These are phyloP conservation scores for Epizoanthus rinbou DNA, from an alignment of 92 coral and sea anemone species.

Conservation along the genomic window DNA sequence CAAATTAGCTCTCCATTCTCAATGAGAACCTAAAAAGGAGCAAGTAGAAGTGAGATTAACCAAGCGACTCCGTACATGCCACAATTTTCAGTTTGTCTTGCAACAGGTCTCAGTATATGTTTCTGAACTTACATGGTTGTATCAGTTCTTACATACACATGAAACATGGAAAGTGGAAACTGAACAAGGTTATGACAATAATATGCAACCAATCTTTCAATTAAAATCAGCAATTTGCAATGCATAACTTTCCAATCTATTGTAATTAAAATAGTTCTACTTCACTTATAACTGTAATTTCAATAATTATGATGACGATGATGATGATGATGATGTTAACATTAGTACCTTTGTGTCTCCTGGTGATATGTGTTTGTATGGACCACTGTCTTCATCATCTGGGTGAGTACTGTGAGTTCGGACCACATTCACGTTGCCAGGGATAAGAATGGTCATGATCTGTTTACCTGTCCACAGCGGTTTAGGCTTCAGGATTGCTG, in stretches of 20 bases:
- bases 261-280: too few species aligned
- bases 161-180: too few species aligned
- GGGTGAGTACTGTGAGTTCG: conserved; percentile 99
- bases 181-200: too few species aligned
- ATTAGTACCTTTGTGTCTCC: conserved; percentile 92
- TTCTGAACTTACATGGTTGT: too few species aligned
- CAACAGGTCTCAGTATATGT: too few species aligned
- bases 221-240: neutral
- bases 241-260: neutral
- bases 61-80: too few species aligned
- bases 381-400: conserved; percentile 97
- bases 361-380: conserved; percentile 94
- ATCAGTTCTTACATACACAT: too few species aligned
- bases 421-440: conserved; percentile 93
- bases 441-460: conserved; percentile 92
- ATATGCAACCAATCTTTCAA: too few species aligned
- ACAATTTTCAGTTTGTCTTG: too few species aligned
- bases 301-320: too few species aligned
- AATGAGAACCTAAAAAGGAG: conserved; percentile 73
- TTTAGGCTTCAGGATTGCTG: conserved; percentile 95
- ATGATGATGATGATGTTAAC: too few species aligned
- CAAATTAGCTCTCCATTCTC: conserved; percentile 95
- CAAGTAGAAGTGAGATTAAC: neutral
- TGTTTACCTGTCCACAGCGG: conserved; percentile 99
- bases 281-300: too few species aligned